A percentile compares a stretch with the other conserved stretches of the same genome.
phyloP scores from a whole-genome alignment of 2,113 vertebrate genomes.

The Plectropomus leopardus region DNA sequence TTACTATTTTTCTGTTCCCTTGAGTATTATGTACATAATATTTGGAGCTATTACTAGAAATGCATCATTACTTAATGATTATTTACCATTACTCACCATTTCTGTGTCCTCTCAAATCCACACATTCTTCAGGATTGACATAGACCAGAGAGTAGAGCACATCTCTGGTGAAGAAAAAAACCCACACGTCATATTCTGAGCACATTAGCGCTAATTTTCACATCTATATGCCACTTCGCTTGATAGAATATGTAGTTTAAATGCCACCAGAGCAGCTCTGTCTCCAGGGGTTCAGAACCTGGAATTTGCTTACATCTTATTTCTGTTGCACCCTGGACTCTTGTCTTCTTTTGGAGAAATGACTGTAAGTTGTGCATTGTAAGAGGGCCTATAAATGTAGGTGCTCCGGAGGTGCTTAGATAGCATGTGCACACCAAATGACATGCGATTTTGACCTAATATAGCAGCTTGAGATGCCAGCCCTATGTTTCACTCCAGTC shows the following conservation, averaged over 20 bases:
- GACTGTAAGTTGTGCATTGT: not conserved
- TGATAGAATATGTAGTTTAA: no score
- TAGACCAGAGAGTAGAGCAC: not conserved
- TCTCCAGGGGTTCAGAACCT: not conserved
- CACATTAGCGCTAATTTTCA: conserved; percentile 15
- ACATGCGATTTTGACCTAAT: not conserved
- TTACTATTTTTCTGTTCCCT: not conserved
- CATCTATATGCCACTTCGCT: not conserved
- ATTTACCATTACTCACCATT: conserved; percentile 3
- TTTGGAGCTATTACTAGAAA: not conserved
- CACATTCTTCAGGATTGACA: not conserved
- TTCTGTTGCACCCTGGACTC: not conserved
- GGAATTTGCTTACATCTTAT: not conserved
- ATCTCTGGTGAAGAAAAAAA: not conserved
- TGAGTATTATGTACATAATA: not conserved
- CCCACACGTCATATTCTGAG: not conserved
- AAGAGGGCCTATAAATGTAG: not conserved
- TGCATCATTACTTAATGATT: not conserved
- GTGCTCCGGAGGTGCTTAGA: not conserved
- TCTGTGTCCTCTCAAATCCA: not conserved
- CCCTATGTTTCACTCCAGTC: no score
- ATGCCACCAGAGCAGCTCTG: not conserved
- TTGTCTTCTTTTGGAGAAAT: not conserved
- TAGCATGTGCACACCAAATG: not conserved
- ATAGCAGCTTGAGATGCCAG: not conserved